Conservation (phyloP, 92 coral and sea anemone genomes). For the Diadumene lineata region DNA sequence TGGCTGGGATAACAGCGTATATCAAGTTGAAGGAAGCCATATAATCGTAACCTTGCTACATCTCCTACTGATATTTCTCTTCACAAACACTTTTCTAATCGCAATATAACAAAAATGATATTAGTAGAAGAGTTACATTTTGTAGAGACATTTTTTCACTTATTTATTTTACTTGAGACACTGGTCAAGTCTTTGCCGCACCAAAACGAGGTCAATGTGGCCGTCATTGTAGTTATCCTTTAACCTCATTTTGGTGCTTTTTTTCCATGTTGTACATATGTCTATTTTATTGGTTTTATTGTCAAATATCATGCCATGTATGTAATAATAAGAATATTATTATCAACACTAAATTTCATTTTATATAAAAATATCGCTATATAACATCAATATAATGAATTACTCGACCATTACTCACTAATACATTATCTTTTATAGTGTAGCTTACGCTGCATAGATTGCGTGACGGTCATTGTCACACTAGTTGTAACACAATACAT, state of each 20-base stretch:
- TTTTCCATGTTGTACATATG: conserved; percentile 4
- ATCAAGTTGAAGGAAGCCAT: too few relatives aligned
- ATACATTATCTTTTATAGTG: not conserved
- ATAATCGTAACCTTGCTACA: too few relatives aligned
- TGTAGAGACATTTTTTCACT: conserved; percentile 1
- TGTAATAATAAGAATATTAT: not conserved
- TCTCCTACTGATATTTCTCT: too few relatives aligned
- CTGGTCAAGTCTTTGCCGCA: not conserved
- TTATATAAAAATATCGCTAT: conserved; percentile 6
- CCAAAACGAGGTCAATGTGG: not conserved
- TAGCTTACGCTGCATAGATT: not conserved
- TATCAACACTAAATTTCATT: not conserved
- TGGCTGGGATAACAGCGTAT: too few relatives aligned
- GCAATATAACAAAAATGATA: too few relatives aligned
- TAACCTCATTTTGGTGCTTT: conserved; percentile 4
- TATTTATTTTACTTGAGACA: conserved; percentile 8
- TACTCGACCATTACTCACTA: not conserved
- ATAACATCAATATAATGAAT: not conserved
- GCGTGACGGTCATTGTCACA: conserved; percentile 7
- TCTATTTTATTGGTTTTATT: not conserved
- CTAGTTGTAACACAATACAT: not conserved
- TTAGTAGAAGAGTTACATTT: too few relatives aligned
- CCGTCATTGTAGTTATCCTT: not conserved
- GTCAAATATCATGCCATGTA: not conserved
- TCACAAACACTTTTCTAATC: too few relatives aligned